These are phyloP conservation scores for Meandrusa payeni DNA, from an alignment of 2,888 invertebrate species.

Conservation along the genomic window DNA sequence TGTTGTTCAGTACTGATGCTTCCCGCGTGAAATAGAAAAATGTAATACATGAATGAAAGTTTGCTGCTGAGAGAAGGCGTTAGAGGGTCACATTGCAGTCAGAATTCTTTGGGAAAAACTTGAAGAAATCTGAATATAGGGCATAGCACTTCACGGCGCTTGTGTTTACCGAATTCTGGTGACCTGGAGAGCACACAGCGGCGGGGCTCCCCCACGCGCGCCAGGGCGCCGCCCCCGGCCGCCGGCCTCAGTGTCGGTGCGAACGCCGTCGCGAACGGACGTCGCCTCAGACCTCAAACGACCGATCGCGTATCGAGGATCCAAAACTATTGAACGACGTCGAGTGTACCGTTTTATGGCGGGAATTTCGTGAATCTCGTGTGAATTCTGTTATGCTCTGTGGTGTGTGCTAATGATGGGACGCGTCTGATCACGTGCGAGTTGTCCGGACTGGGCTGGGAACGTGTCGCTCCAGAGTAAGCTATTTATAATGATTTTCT, in stretches of 20 bases:
- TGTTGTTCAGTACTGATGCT: too few species aligned
- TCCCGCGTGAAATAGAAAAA: too few species aligned
- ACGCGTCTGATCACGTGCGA: constrained; percentile 1
- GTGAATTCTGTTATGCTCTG: constrained; percentile 5
- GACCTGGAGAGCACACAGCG: constrained; percentile 62
- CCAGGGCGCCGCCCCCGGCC: constrained; percentile 30
- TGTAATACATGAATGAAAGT: too few species aligned
- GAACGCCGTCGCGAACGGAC: constrained; percentile 34
- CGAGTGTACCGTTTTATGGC: constrained; percentile 23
- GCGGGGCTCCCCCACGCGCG: constrained; percentile 39
- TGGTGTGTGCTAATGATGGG: constrained; percentile 6
- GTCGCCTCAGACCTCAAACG: constrained; percentile 24
- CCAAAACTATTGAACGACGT: constrained; percentile 20
- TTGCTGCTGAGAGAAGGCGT: too few species aligned
- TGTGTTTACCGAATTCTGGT: constrained; percentile 70
- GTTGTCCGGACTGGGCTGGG: constrained; percentile 17
- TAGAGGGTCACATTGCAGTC: too few species aligned
- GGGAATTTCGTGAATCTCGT: constrained; percentile 18
- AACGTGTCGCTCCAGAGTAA: constrained; percentile 24
- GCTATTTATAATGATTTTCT: constrained; percentile 30
- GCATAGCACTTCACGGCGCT: constrained; percentile 54
- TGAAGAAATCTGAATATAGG: constrained; percentile 44
- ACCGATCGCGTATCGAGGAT: constrained; percentile 24
- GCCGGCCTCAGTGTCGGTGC: constrained; percentile 45
- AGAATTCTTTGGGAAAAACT: constrained; percentile 5